phyloP scores from a whole-genome alignment of 2,113 vertebrate species.

The Macrotus californicus region DNA sequence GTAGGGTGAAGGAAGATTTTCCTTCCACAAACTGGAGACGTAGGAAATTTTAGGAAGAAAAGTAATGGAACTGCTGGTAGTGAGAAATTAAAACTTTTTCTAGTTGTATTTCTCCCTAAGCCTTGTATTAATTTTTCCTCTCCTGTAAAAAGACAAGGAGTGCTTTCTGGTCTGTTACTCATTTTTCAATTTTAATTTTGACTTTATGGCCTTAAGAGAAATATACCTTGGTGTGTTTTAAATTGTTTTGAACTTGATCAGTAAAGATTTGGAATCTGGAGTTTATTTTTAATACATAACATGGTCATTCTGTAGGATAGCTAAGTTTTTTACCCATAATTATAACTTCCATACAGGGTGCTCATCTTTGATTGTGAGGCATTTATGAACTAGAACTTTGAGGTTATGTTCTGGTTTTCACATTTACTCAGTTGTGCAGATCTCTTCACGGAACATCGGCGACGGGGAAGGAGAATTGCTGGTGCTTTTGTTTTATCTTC shows the following conservation, averaged over 20 bases:
- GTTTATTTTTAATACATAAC: constrained; percentile 12
- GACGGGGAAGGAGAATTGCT: neutral
- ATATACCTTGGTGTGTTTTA: neutral
- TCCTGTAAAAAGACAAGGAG: neutral
- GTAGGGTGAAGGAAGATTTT: constrained; percentile 35
- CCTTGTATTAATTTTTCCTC: constrained; percentile 22
- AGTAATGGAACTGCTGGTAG: neutral
- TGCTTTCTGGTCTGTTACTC: neutral
- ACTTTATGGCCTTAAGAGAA: constrained; percentile 20
- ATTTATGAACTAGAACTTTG: neutral
- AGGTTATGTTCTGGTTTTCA: neutral
- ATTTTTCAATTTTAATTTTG: constrained; percentile 32
- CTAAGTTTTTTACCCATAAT: neutral
- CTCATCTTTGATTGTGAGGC: neutral
- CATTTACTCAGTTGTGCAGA: neutral
- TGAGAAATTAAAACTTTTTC: constrained; percentile 22
- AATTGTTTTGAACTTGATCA: constrained; percentile 25
- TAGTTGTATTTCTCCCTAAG: neutral
- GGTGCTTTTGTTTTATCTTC: constrained; percentile 37
- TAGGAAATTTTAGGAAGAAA: constrained; percentile 33
- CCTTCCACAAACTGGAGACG: neutral
- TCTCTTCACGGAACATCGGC: neutral
- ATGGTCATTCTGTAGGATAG: neutral
- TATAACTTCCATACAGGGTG: neutral
- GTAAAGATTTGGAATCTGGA: constrained; percentile 1